Conservation (phyloP, 2,888 invertebrate genomes). For the Sinhomidia bicolor region DNA sequence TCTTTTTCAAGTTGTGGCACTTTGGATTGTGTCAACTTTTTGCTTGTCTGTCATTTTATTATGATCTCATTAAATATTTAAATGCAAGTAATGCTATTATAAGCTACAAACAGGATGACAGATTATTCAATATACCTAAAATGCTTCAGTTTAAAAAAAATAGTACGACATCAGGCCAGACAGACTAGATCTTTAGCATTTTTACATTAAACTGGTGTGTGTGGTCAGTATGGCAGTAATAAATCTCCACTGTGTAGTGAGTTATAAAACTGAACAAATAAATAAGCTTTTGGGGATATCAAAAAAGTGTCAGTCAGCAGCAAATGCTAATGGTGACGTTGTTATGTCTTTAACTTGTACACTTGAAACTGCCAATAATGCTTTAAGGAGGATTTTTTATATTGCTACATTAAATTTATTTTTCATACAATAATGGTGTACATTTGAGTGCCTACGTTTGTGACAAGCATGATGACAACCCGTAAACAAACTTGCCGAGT, state of each 20-base stretch:
- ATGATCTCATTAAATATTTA: constrained; percentile 37
- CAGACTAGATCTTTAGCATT: not conserved
- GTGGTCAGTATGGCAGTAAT: not conserved
- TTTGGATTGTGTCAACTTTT: constrained; percentile 6
- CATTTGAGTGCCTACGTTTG: not conserved
- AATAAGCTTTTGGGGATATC: not conserved
- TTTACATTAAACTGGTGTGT: not conserved
- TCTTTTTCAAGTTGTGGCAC: not conserved
- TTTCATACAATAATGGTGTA: not conserved
- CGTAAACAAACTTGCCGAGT: constrained; percentile 6
- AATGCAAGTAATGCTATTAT: constrained; percentile 8
- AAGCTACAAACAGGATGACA: constrained; percentile 33
- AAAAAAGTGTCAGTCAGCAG: not conserved
- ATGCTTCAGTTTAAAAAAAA: not conserved
- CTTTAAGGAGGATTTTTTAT: no score
- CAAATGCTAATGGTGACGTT: not conserved
- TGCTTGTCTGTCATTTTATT: constrained; percentile 12
- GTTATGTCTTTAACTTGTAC: not conserved
- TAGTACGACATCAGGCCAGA: constrained; percentile 3
- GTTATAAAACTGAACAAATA: not conserved
- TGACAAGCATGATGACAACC: not conserved
- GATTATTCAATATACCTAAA: constrained; percentile 2
- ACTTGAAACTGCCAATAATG: no score
- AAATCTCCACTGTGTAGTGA: not conserved
- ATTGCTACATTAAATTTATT: not conserved